These are phyloP conservation scores for Synchiropus splendidus DNA, from an alignment of 2,113 vertebrate species.

Conservation along the genomic window DNA sequence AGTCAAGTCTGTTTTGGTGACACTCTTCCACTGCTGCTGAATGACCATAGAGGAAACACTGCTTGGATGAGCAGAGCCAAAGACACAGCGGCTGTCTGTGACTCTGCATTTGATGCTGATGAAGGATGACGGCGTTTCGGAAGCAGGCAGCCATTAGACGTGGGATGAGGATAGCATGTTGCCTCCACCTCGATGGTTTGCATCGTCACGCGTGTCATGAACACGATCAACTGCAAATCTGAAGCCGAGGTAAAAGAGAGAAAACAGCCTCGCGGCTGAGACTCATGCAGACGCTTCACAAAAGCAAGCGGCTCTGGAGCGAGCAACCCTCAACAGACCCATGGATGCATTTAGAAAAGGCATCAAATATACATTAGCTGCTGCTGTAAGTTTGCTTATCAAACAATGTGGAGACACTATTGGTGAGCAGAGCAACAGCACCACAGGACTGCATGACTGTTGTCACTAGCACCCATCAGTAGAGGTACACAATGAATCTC, in stretches of 20 bases:
- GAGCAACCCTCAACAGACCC: too few species aligned
- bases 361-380: too few species aligned
- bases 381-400: too few species aligned
- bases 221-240: conserved; percentile 23
- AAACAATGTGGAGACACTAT: too few species aligned
- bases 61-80: conserved; percentile 39
- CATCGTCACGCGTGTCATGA: conserved; percentile 22
- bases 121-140: conserved; percentile 48
- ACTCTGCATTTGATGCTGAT: conserved; percentile 49
- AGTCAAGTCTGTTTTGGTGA: background rate
- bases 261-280: too few species aligned
- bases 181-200: background rate
- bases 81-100: conserved; percentile 42
- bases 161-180: conserved; percentile 29
- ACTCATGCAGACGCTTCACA: too few species aligned
- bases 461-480: conserved; percentile 38
- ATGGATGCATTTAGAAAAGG: too few species aligned
- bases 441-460: conserved; percentile 39
- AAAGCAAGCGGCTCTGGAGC: too few species aligned
- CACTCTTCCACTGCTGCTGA: conserved; percentile 43
- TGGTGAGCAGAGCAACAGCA: conserved; percentile 24
- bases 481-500: conserved; percentile 38
- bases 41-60: conserved; percentile 60
- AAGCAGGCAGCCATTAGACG: conserved; percentile 43
- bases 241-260: too few species aligned